A percentile compares a stretch with the other conserved stretches of the same genome.
Conservation (phyloP, 2,113 vertebrate species). For the Junco hyemalis region DNA sequence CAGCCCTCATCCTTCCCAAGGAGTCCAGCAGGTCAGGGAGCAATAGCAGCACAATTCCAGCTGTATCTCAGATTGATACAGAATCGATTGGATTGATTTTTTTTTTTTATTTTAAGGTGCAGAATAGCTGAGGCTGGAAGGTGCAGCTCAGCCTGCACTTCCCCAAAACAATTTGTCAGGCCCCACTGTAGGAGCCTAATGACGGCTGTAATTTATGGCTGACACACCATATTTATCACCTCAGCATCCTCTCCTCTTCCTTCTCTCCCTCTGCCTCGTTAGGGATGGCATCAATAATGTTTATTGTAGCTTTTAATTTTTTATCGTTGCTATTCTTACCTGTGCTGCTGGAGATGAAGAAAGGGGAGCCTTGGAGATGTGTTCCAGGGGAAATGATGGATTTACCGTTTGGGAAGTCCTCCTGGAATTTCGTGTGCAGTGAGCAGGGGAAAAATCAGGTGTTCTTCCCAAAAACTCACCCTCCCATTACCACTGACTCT, state of each 20-base stretch:
- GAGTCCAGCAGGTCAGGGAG: background rate
- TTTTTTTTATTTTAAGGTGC: background rate
- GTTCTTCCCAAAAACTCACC: background rate
- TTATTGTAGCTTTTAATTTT: constrained; percentile 73
- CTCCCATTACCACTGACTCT: background rate
- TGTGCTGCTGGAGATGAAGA: constrained; percentile 26
- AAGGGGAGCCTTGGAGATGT: background rate
- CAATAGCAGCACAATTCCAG: background rate
- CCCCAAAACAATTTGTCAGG: constrained; percentile 56
- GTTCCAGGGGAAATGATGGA: background rate
- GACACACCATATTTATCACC: constrained; percentile 45
- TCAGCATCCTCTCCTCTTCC: constrained; percentile 14
- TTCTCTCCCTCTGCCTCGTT: constrained; percentile 46
- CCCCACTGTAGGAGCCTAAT: constrained; percentile 33
- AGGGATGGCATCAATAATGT: constrained; percentile 68
- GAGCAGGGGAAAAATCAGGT: accelerated
- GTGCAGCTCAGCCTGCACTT: constrained; percentile 8
- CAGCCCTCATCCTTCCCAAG: background rate
- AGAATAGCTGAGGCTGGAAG: background rate
- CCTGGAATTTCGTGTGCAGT: background rate
- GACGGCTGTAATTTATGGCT: constrained; percentile 64
- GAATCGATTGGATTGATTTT: background rate
- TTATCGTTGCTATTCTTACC: constrained; percentile 59
- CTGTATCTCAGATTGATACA: background rate
- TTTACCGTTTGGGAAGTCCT: background rate